phyloP scores from a whole-genome alignment of 2,888 invertebrate species.

The Lypha dubia region DNA sequence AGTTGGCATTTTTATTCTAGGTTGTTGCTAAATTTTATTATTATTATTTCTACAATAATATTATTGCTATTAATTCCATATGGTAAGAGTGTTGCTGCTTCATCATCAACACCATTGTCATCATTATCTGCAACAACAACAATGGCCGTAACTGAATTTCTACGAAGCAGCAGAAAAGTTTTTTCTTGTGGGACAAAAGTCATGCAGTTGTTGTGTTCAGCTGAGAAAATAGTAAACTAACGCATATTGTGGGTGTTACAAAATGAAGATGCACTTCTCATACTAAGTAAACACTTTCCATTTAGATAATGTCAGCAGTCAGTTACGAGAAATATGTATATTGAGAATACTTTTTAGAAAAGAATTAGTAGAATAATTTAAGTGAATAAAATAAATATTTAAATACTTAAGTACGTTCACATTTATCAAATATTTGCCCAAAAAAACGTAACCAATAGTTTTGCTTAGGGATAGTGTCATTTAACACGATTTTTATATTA shows the following conservation, averaged over 20 bases:
- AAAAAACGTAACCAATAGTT: too few relatives aligned
- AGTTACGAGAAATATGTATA: background rate
- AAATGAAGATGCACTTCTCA: background rate
- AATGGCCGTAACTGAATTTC: background rate
- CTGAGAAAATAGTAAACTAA: slow-evolving; percentile 9
- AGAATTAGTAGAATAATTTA: too few relatives aligned
- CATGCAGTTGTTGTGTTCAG: background rate
- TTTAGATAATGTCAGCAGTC: slow-evolving; percentile 35
- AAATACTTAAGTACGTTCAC: too few relatives aligned
- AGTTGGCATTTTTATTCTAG: background rate
- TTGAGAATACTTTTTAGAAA: too few relatives aligned
- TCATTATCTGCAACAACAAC: background rate
- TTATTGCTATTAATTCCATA: slow-evolving; percentile 66
- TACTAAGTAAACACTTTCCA: background rate
- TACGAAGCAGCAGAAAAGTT: background rate
- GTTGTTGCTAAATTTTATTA: background rate
- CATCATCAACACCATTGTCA: background rate
- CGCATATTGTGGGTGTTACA: slow-evolving; percentile 18
- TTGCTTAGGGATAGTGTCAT: too few relatives aligned
- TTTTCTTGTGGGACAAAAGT: background rate
- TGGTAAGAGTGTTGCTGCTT: slow-evolving; percentile 20
- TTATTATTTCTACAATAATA: slow-evolving; percentile 38
- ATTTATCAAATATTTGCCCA: too few relatives aligned
- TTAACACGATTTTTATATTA: too few relatives aligned
- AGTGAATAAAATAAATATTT: too few relatives aligned